Conservation (phyloP, 2,797 vertebrate genomes). For the Austrolebias charrua region DNA sequence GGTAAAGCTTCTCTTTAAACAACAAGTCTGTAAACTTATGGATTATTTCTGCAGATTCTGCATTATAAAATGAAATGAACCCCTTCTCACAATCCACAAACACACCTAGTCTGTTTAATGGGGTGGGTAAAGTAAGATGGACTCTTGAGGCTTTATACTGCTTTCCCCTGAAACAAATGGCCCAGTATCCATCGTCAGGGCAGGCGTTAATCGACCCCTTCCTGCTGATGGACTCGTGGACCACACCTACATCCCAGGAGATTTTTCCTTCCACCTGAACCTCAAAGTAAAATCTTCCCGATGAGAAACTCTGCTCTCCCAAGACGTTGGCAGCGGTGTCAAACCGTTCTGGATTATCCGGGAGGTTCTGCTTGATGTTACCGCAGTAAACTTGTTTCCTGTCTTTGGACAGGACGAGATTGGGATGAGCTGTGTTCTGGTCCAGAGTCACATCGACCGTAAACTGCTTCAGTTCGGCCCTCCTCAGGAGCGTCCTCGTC, state of each 20-base stretch:
- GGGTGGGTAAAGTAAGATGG: not conserved
- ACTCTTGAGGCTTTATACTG: not conserved
- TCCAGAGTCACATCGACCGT: slow-evolving; percentile 42
- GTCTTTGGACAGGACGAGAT: slow-evolving; percentile 26
- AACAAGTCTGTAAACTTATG: slow-evolving; percentile 20
- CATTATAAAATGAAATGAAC: slow-evolving; percentile 23
- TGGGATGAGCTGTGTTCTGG: slow-evolving; percentile 28
- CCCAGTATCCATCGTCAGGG: slow-evolving; percentile 16
- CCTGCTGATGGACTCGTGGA: slow-evolving; percentile 20
- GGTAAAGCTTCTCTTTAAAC: slow-evolving; percentile 37
- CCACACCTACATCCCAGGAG: slow-evolving; percentile 48
- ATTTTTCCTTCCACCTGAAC: slow-evolving; percentile 38
- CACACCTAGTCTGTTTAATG: slow-evolving; percentile 29
- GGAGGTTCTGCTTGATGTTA: not conserved
- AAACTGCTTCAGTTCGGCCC: slow-evolving; percentile 32
- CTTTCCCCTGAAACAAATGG: slow-evolving; percentile 9
- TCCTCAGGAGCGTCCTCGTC: slow-evolving; percentile 4
- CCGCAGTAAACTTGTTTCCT: slow-evolving; percentile 21
- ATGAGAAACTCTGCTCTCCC: slow-evolving; percentile 31
- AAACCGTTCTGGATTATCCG: slow-evolving; percentile 23
- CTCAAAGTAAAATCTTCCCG: slow-evolving; percentile 43
- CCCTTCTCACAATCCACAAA: slow-evolving; percentile 35
- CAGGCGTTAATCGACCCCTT: not conserved
- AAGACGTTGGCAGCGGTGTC: slow-evolving; percentile 7
- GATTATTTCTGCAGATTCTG: slow-evolving; percentile 27